phyloP scores from a whole-genome alignment of 2,888 invertebrate species.

The Tineola bisselliella region DNA sequence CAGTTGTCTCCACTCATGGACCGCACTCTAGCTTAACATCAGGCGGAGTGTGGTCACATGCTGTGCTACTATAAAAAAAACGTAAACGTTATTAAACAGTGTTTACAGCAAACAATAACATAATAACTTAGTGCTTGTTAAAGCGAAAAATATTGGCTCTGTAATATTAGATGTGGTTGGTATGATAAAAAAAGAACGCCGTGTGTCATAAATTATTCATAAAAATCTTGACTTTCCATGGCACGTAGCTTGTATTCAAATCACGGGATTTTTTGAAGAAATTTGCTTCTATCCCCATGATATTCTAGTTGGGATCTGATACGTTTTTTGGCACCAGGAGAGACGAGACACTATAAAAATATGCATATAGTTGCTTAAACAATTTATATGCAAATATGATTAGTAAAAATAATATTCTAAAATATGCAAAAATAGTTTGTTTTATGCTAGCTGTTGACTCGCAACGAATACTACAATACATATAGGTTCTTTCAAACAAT shows the following conservation, averaged over 20 bases:
- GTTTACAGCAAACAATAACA: not conserved
- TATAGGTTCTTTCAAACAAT: too few species aligned
- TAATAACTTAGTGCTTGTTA: not conserved
- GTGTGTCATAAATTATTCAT: constrained; percentile 53
- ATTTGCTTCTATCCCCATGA: not conserved
- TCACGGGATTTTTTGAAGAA: not conserved
- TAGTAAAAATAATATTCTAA: too few species aligned
- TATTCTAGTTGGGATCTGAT: not conserved
- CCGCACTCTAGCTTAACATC: too few species aligned
- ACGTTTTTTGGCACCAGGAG: not conserved
- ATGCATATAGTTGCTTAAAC: not conserved
- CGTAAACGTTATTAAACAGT: not conserved
- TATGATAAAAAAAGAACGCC: constrained; percentile 22
- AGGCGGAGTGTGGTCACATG: too few species aligned
- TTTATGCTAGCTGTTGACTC: too few species aligned
- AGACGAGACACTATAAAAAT: not conserved
- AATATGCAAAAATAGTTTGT: too few species aligned
- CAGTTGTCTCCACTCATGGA: too few species aligned
- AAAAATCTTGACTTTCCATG: constrained; percentile 42
- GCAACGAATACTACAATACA: too few species aligned
- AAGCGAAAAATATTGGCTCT: not conserved
- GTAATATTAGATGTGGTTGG: not conserved
- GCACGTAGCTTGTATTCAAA: constrained; percentile 16
- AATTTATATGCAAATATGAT: too few species aligned
- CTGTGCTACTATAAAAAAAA: too few species aligned